Conservation (phyloP, 2,113 vertebrate genomes). For the Marmota flaviventris region DNA sequence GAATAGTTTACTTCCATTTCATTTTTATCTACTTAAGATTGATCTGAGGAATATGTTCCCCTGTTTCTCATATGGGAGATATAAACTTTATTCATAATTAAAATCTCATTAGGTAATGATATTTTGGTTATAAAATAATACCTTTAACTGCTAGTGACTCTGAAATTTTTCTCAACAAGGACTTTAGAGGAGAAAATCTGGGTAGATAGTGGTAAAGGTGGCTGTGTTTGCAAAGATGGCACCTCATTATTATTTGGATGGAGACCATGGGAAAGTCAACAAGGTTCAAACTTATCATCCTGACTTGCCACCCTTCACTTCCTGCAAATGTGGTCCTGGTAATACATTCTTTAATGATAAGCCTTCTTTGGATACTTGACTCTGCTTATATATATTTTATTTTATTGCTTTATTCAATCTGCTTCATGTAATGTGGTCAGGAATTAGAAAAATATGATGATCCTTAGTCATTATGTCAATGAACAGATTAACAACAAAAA, state of each 20-base stretch:
- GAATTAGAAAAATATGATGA: background rate
- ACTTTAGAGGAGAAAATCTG: background rate
- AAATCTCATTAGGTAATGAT: background rate
- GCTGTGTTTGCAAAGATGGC: background rate
- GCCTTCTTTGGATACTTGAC: background rate
- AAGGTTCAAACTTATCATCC: background rate
- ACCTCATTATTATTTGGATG: background rate
- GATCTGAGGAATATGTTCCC: background rate
- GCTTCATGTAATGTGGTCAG: background rate
- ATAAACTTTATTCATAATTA: constrained; percentile 1
- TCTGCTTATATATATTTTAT: constrained; percentile 6
- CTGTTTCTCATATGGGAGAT: background rate
- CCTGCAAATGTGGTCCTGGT: background rate
- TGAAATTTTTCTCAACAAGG: background rate
- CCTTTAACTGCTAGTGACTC: background rate
- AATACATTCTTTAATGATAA: background rate
- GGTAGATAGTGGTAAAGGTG: background rate
- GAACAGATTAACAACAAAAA: background rate
- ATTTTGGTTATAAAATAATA: background rate
- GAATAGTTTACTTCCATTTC: background rate
- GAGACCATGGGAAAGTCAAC: background rate
- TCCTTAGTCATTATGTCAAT: background rate
- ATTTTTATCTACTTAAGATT: background rate
- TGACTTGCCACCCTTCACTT: background rate
- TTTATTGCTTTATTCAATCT: background rate